Conservation (phyloP, 2,888 invertebrate genomes). For the Sinelater perroti region DNA sequence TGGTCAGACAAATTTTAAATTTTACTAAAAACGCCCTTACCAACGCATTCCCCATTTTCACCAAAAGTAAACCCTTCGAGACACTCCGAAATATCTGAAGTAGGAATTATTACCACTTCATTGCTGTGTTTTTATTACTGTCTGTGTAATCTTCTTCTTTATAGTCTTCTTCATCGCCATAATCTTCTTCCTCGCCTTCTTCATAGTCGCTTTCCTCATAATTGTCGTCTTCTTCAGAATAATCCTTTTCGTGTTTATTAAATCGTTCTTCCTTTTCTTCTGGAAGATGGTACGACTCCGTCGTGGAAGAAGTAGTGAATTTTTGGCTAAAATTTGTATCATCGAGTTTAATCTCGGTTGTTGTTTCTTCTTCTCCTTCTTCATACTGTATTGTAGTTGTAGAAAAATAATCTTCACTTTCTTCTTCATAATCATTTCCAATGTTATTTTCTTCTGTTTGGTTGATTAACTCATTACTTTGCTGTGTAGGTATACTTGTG, state of each 20-base stretch:
- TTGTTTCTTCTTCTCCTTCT: too few relatives aligned
- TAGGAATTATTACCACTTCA: slow-evolving; percentile 51
- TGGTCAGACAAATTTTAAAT: background rate
- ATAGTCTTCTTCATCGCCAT: slow-evolving; percentile 56
- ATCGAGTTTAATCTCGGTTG: too few relatives aligned
- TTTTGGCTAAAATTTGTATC: too few relatives aligned
- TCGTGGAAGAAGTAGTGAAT: too few relatives aligned
- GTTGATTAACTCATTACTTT: too few relatives aligned
- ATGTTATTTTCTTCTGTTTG: background rate
- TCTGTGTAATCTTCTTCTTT: slow-evolving; percentile 55
- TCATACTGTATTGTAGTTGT: too few relatives aligned
- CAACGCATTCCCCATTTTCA: slow-evolving; percentile 18
- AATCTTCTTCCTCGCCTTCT: background rate
- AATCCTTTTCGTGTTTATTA: too few relatives aligned
- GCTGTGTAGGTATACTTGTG: too few relatives aligned
- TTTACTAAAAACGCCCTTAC: slow-evolving; percentile 15
- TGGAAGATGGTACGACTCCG: too few relatives aligned
- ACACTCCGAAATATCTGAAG: slow-evolving; percentile 53
- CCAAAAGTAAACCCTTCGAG: slow-evolving; percentile 45
- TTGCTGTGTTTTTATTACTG: background rate
- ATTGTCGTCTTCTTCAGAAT: background rate
- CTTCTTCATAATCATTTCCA: background rate
- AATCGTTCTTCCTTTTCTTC: too few relatives aligned
- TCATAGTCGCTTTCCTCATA: background rate
- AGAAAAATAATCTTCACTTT: background rate